phyloP scores from a whole-genome alignment of 2,888 invertebrate species.

The Chloromyia formosa region DNA sequence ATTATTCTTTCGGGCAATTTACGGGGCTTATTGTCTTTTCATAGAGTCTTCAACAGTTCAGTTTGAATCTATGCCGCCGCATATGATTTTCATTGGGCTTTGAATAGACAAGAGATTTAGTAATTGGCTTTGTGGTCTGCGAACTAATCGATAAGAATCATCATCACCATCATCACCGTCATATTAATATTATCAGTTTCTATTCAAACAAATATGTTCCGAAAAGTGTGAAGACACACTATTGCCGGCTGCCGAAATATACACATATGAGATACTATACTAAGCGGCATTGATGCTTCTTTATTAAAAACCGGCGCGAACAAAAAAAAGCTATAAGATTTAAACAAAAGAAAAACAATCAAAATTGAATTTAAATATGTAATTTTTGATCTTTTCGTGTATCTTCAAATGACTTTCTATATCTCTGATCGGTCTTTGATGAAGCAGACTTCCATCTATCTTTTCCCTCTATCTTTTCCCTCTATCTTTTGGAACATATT shows the following conservation, averaged over 20 bases:
- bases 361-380: background rate
- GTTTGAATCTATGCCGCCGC: background rate
- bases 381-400: background rate
- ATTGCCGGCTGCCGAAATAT: slow-evolving; percentile 29
- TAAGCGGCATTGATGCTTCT: background rate
- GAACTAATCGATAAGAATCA: slow-evolving; percentile 28
- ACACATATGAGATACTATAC: background rate
- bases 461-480: no score
- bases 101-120: slow-evolving; percentile 7
- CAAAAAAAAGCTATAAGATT: no score
- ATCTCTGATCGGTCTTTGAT: no score
- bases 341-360: background rate
- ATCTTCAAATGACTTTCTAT: no score
- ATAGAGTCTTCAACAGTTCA: background rate
- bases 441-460: background rate
- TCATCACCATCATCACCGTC: slow-evolving; percentile 16
- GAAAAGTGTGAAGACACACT: slow-evolving; percentile 30
- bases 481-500: background rate
- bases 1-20: background rate
- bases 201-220: background rate
- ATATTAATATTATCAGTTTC: background rate
- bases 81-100: background rate
- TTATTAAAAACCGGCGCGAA: no score
- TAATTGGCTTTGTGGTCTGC: slow-evolving; percentile 20
- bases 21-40: background rate